A percentile compares a stretch with the other conserved stretches of the same genome.
These are phyloP conservation scores for Toxotes lorentzi DNA, from an alignment of 2,797 vertebrate species.

Conservation along the genomic window DNA sequence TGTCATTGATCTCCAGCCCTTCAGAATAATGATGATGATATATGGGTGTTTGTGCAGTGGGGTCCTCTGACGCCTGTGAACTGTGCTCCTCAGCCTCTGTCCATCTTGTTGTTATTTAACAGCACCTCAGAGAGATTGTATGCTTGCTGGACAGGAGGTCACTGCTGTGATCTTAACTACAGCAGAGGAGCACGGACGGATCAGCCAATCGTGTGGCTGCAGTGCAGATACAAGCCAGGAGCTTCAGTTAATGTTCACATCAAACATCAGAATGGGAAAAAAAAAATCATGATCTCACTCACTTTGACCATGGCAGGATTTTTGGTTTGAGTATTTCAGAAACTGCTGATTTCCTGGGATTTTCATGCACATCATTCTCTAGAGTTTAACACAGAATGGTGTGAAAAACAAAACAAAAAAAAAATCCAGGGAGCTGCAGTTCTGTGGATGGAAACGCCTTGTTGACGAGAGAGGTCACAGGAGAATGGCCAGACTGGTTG, in stretches of 20 bases:
- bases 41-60: slow-evolving; percentile 55
- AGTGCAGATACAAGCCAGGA: not conserved
- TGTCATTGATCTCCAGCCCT: slow-evolving; percentile 63
- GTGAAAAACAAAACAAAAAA: not conserved
- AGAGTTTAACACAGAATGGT: not conserved
- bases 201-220: no score
- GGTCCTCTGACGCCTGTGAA: slow-evolving; percentile 60
- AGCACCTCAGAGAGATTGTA: slow-evolving; percentile 41
- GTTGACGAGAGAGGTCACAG: slow-evolving; percentile 1
- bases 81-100: slow-evolving; percentile 64
- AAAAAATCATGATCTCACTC: no score
- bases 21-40: slow-evolving; percentile 73
- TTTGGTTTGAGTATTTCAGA: no score
- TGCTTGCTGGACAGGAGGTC: slow-evolving; percentile 30
- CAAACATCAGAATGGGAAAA: no score
- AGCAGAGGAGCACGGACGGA: not conserved
- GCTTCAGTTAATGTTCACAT: not conserved
- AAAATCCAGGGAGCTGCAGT: not conserved
- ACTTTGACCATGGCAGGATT: not conserved
- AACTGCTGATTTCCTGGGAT: not conserved
- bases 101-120: slow-evolving; percentile 67
- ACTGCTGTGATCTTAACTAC: slow-evolving; percentile 23
- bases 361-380: not conserved
- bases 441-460: not conserved
- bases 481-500: not conserved